Conservation (phyloP, 2,113 vertebrate species). For the Athene cunicularia region DNA sequence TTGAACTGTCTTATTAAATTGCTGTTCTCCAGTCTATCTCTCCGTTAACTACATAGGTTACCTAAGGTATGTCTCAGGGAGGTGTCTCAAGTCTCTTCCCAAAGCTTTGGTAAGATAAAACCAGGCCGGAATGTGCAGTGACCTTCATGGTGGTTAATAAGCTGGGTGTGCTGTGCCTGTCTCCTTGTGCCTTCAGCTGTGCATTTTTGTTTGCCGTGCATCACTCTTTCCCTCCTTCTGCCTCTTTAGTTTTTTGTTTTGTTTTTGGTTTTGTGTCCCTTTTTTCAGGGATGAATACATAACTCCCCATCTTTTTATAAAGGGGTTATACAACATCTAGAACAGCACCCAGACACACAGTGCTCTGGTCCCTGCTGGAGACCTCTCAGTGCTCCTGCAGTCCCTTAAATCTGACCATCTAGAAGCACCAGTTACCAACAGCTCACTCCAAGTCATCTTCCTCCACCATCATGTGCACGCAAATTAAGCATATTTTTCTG, state of each 20-base stretch:
- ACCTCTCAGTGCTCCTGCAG: background rate
- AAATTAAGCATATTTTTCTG: slow-evolving; percentile 17
- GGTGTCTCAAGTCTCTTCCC: background rate
- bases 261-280: background rate
- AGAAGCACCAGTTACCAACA: background rate
- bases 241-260: background rate
- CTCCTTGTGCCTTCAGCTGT: background rate
- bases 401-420: background rate
- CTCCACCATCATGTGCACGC: background rate
- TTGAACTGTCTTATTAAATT: background rate
- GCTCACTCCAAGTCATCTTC: background rate
- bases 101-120: background rate
- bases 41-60: background rate
- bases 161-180: background rate
- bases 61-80: background rate
- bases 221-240: background rate
- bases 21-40: background rate
- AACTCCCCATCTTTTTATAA: background rate
- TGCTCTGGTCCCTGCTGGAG: background rate
- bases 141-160: background rate
- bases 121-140: background rate
- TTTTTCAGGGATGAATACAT: background rate
- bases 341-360: background rate
- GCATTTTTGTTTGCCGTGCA: background rate
- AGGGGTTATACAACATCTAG: background rate